phyloP scores from a whole-genome alignment of 2,797 vertebrate genomes.

The Florisuga fusca region DNA sequence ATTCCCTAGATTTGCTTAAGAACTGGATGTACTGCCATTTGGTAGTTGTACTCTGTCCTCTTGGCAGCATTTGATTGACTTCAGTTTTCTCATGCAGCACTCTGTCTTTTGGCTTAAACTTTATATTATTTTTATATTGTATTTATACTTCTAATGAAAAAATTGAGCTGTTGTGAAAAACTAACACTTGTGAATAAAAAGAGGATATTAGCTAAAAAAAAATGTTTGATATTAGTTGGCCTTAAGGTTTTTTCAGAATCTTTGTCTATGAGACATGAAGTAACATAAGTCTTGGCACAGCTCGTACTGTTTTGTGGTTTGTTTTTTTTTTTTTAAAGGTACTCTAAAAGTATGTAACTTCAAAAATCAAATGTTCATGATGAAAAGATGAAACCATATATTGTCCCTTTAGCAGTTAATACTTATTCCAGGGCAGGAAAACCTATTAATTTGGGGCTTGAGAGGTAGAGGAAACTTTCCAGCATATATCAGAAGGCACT shows the following conservation, averaged over 20 bases:
- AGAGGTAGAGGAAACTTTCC: background rate
- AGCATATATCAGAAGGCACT: background rate
- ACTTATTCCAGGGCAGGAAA: background rate
- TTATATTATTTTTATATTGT: background rate
- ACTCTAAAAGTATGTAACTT: background rate
- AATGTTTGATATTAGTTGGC: background rate
- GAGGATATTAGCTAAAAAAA: background rate
- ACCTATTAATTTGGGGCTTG: background rate
- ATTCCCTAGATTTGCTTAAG: constrained; percentile 29
- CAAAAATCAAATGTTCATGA: background rate
- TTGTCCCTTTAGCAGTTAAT: background rate
- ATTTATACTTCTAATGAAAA: constrained; percentile 4
- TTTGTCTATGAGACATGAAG: background rate
- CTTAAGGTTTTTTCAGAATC: background rate
- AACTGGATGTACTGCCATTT: constrained; percentile 64
- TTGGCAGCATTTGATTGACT: constrained; percentile 9
- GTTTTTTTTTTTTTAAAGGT: background rate
- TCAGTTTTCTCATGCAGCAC: constrained; percentile 2
- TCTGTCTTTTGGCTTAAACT: constrained; percentile 3
- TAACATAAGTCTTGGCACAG: background rate
- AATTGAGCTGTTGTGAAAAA: background rate
- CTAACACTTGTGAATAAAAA: background rate
- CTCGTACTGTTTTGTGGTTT: background rate
- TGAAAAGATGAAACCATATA: background rate
- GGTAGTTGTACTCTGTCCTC: constrained; percentile 50